Percentiles rank a stretch among this genome's conserved stretches.
Conservation (phyloP, 2,113 vertebrate species). For the Mastomys natalensis region DNA sequence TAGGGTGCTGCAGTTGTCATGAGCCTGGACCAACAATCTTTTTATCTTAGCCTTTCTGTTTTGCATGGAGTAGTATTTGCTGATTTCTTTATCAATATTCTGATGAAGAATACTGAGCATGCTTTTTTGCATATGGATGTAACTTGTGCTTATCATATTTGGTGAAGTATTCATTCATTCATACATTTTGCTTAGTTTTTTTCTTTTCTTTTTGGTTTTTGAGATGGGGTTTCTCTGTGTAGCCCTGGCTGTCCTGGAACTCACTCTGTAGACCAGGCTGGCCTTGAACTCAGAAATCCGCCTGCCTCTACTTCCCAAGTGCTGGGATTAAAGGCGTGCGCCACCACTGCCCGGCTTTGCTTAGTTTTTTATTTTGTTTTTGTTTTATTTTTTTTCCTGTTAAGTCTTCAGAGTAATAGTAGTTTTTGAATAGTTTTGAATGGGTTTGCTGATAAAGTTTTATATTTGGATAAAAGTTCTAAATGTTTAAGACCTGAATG, state of each 20-base stretch:
- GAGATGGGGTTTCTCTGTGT: too few relatives aligned
- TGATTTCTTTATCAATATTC: constrained; percentile 13
- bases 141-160: background rate
- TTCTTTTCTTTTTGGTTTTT: background rate
- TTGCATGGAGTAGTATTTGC: background rate
- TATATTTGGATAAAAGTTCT: background rate
- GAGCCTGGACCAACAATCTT: background rate
- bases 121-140: background rate
- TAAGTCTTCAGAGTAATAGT: background rate
- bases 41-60: constrained; percentile 16
- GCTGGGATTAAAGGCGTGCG: too few relatives aligned
- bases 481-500: background rate
- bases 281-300: too few relatives aligned
- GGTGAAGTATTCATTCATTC: background rate
- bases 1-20: background rate
- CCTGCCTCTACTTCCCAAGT: too few relatives aligned
- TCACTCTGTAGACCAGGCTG: too few relatives aligned
- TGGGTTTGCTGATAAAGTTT: background rate
- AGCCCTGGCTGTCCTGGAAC: too few relatives aligned
- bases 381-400: background rate
- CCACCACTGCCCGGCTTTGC: too few relatives aligned
- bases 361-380: background rate
- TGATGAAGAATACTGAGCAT: background rate
- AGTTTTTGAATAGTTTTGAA: background rate
- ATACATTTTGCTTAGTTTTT: background rate